Evolutionary conservation across 2,797 vertebrate species (phyloP).

Genomic region (Stomatorhinus walkeri): DNA sequence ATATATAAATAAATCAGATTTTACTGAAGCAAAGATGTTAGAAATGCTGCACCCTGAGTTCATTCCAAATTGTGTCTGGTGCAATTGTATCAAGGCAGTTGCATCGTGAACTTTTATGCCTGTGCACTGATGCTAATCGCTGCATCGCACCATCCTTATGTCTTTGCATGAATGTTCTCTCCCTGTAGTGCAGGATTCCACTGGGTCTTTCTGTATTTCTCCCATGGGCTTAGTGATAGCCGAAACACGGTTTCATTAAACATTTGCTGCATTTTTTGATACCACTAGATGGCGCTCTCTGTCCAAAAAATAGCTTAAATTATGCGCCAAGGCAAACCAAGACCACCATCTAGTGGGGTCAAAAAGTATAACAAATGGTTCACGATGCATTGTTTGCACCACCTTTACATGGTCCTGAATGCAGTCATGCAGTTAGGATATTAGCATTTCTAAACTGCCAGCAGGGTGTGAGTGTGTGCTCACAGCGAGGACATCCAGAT

Average conservation of each 20-base stretch:
- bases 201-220: not conserved
- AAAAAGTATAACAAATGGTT: not conserved
- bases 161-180: not conserved
- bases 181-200: not conserved
- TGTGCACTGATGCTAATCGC: not conserved
- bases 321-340: not conserved
- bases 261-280: not conserved
- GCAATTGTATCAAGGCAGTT: not conserved
- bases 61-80: not conserved
- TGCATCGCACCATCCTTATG: not conserved
- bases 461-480: not conserved
- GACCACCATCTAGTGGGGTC: not conserved
- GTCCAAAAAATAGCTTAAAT: not conserved
- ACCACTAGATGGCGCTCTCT: not conserved
- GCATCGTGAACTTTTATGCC: not conserved
- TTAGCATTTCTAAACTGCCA: not conserved
- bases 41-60: not conserved
- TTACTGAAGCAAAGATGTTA: not conserved
- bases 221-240: not conserved
- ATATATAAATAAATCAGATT: not conserved
- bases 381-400: not conserved
- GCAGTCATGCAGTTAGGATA: not conserved
- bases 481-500: not conserved
- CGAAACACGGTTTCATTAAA: not conserved
- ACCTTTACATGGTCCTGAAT: not conserved